Evolutionary conservation across 2,797 vertebrate species (phyloP).

Genomic region (Euthynnus affinis): DNA sequence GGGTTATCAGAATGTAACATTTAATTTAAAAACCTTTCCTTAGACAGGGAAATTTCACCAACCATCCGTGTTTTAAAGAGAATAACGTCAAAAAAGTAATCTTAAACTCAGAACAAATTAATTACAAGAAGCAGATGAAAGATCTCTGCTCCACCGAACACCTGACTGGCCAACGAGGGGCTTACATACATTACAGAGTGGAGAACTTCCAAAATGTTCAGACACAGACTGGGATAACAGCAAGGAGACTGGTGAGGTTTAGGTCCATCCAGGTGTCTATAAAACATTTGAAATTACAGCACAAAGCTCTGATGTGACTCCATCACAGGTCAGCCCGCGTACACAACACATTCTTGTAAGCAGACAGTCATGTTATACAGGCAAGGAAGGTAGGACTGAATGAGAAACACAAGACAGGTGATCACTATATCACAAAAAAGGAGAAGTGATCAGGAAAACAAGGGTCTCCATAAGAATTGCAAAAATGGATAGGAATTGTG

Average conservation of each 20-base stretch:
- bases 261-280: slow-evolving; percentile 47
- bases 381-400: slow-evolving; percentile 16
- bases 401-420: slow-evolving; percentile 28
- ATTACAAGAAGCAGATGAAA: slow-evolving; percentile 1
- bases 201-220: slow-evolving; percentile 4
- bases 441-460: slow-evolving; percentile 13
- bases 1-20: slow-evolving; percentile 24
- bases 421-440: slow-evolving; percentile 34
- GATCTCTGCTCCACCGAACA: slow-evolving; percentile 12
- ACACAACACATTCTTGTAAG: background rate
- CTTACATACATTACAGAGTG: background rate
- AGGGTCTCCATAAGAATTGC: slow-evolving; percentile 15
- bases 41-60: slow-evolving; percentile 36
- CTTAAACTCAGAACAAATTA: slow-evolving; percentile 51
- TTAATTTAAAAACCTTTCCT: slow-evolving; percentile 67
- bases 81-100: slow-evolving; percentile 21
- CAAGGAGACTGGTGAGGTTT: slow-evolving; percentile 28
- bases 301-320: slow-evolving; percentile 29
- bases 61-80: slow-evolving; percentile 23
- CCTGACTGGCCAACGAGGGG: background rate
- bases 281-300: slow-evolving; percentile 53
- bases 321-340: slow-evolving; percentile 5
- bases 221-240: slow-evolving; percentile 29
- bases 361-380: slow-evolving; percentile 29
- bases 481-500: slow-evolving; percentile 38